Base-by-base conservation (phyloP, 30 jellyfish, hydroid and myxozoan genomes). In the Phacellophora camtschatica region DNA sequence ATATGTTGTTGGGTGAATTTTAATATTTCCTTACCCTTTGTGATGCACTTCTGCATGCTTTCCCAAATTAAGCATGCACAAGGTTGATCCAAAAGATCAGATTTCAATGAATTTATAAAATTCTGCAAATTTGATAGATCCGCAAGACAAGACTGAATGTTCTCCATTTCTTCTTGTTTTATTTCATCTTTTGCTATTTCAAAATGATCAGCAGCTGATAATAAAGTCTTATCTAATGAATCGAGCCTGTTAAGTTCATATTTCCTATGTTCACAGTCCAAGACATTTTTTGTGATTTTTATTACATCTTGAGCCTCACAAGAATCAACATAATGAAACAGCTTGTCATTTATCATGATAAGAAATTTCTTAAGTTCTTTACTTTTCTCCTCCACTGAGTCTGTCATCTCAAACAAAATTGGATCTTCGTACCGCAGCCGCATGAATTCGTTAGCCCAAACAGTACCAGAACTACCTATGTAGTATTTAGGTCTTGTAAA, bases 391-490 rank as follows among this genome's bases (percentile, higher is more conserved):
- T 49, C 64, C 64, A 49, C n/a, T 12, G 22, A 49, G 64, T 30
- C 22, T 15, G n/a, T 49, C 6, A 49, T 15, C 64, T 49, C 29
- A 49, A 12, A 49, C 64, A 65, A 62, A 65, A 8, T 20, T 23
- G 88, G 88, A 27, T 75, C 78, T 75, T 23, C 36, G 78, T 57
- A 34, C 24, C 71, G 34, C 13, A 54, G 41, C 27, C 45, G 66
- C 88, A 78, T 78, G 66, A 78, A 50, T 33, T 78, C 74, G 43
- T 74, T 78, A 61, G 74, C 36, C 82, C 90, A 78, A 41, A 78
- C 82, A 7, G 29, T 20, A 24, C 90, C 82, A 24, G 82, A 78
- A 71, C 82, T 61, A 27, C 90, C 82, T 12, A 78, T 66, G 63
- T 61, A 78, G 51, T 78, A 78, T 35, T 78, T 78, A 13, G 82